phyloP scores from a whole-genome alignment of 1,140 invertebrate species.

The Mycetomoellerius zeteki region DNA sequence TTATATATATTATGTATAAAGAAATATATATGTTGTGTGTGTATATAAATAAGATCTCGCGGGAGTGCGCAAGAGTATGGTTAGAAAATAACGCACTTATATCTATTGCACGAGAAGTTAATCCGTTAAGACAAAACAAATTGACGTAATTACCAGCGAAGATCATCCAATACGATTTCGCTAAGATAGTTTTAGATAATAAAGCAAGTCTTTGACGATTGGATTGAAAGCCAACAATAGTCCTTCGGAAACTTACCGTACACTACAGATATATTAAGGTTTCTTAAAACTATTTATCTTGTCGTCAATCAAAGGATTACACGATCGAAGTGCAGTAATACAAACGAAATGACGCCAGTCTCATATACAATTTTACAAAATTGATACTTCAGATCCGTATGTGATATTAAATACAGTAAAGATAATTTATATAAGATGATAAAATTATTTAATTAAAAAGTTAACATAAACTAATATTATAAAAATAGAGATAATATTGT shows the following conservation, averaged over 20 bases:
- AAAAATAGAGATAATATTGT: neutral
- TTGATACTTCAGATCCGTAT: neutral
- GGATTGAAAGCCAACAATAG: neutral
- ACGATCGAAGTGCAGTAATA: slow-evolving; percentile 1
- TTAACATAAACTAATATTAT: slow-evolving; percentile 1
- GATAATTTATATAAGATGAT: neutral
- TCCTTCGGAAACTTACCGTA: slow-evolving; percentile 3
- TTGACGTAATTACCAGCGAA: neutral
- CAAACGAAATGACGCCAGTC: slow-evolving; percentile 21
- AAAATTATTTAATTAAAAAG: slow-evolving; percentile 21
- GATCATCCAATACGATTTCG: slow-evolving; percentile 31
- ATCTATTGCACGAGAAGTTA: slow-evolving; percentile 42
- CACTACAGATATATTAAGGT: neutral
- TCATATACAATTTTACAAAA: neutral
- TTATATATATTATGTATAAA: slow-evolving; percentile 57
- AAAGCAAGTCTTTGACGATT: neutral
- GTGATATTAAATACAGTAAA: neutral
- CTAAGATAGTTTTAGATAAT: neutral
- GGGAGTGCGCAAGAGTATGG: slow-evolving; percentile 39
- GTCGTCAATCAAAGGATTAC: neutral
- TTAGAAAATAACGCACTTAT: slow-evolving; percentile 60
- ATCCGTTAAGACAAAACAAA: neutral
- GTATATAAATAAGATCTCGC: slow-evolving; percentile 67
- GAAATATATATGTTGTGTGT: slow-evolving; percentile 49
- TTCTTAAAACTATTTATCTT: slow-evolving; percentile 42